Evolutionary conservation across 2,888 invertebrate genomes (phyloP).

Genomic region (Hemicrepidius hirtus): DNA sequence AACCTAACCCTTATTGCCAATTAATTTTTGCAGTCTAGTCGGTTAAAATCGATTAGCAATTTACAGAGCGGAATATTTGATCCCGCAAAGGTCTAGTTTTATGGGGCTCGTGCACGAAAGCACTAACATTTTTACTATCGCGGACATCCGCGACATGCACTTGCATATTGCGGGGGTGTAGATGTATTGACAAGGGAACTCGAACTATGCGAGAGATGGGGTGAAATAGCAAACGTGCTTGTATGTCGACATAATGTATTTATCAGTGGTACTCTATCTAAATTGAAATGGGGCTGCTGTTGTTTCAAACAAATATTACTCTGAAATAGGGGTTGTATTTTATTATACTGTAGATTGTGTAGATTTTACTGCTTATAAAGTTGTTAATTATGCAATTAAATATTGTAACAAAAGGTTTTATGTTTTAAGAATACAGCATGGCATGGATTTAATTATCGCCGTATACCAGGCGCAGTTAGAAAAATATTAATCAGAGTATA

Average conservation of each 20-base stretch:
- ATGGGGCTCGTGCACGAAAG: not conserved
- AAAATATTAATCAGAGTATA: too few species aligned
- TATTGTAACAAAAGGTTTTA: too few species aligned
- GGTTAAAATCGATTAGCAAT: not conserved
- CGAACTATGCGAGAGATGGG: too few species aligned
- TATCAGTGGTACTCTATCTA: constrained; percentile 2
- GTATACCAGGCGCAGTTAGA: too few species aligned
- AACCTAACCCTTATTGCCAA: not conserved
- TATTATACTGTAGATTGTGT: too few species aligned
- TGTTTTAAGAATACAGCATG: too few species aligned
- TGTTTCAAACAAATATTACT: not conserved
- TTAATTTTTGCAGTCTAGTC: constrained; percentile 4
- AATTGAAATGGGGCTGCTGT: not conserved
- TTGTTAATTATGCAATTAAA: too few species aligned
- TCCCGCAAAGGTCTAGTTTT: constrained; percentile 3
- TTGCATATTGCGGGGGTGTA: not conserved
- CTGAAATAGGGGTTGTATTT: not conserved
- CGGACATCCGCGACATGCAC: constrained; percentile 8
- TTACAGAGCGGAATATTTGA: not conserved
- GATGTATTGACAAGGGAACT: too few species aligned
- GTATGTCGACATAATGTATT: not conserved
- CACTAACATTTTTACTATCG: constrained; percentile 4
- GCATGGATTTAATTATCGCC: too few species aligned
- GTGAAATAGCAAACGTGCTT: too few species aligned
- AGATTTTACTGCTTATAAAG: too few species aligned